Evolutionary conservation across 2,888 invertebrate genomes (phyloP), one percentile per base, ranked within the genome.

Genomic region (Enchytraeus crypticus): DNA sequence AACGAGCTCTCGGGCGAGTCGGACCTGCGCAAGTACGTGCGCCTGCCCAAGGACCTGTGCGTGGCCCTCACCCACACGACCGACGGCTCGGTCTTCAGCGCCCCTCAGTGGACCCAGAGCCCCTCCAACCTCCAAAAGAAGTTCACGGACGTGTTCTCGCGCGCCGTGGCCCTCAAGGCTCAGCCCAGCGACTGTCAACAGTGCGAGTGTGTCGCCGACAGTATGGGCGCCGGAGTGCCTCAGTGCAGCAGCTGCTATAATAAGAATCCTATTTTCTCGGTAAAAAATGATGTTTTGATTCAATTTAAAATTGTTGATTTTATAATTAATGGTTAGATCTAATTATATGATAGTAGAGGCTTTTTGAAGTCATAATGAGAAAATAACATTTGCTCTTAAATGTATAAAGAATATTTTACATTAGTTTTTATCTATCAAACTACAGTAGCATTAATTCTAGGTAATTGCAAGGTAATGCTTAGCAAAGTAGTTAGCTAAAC

Each of bases 1-100:
- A 84, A 85, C 66, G 75, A 79, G 1, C 75, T 89, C 27, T 83
- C 81, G 30, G 91, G 91, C 0, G 89, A 91, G 77, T 77, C 81
- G 0, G 86, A 85, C 49, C 81, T 90, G 5, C 81, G 87, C 64
- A 71, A 74, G 45, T 56, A 53, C 27, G 30, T 61, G n/a, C 47
- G 23, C 3, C n/a, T 74, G 60, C 73, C 75, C 5, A 64, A 66
- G 18, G 77, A 76, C 64, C 61, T 68, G 46, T 90, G 89, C 77
- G 82, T 85, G 38, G 84, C 85, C 63, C 85, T 87, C 68, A 83
- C 86, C 11, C 80, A 86, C 61, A 78, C 81, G 60, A 86, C 87
- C 71, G 83, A 84, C 56, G 88, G 88, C 26, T 82, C 85, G 18
- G 83, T 86, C 11, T 86, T 87, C 80, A 85, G 85, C 5, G 78